Evolutionary conservation across 1,140 invertebrate genomes (phyloP), one percentile per base, ranked within the genome.

Genomic region (Hypothenemus hampei): DNA sequence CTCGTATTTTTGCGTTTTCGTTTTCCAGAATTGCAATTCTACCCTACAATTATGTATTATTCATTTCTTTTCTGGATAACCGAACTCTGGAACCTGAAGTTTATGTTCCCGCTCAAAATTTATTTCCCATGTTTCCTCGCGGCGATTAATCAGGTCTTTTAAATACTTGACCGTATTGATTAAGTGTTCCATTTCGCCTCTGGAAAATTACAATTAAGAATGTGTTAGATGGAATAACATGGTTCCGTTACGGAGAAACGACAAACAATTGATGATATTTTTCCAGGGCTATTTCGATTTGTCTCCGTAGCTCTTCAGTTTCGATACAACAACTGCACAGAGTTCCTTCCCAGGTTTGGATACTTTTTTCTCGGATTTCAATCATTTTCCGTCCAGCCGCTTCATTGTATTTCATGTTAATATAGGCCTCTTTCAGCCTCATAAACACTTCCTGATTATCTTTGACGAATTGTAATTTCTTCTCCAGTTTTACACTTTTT

Each of bases 321-420:
- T 65, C 53, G 16, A 63, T 49, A 44, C 63, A 65, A 19, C 48
- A 57, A n/a, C 44, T 41, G 35, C 63, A 65, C 7, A 63, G 40
- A 43, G 60, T 52, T 20, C 61, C 63, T 20, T 59, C 41, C 61
- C 61, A 63, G n/a, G 63, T 65, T 48, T 66, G 65, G 16, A 52
- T 15, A 26, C 50, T 45, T 44, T 58, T 63, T 45, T 66, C 63
- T 26, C 52, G 21, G 29, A 66, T 61, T 57, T 65, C 62, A 13
- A 61, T 54, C 59, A 65, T 58, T 54, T 59, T 63, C 39, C 52
- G 48, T n/a, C 55, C 58, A 15, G 58, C 43, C n/a, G 64, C 49
- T 58, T 66, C 60, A 44, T 66, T 66, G 35, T 65, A 65, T 48
- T 65, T 65, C 62, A 64, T 62, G 23, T 59, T 58, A 6, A 64